Base-by-base conservation (phyloP, 2,888 invertebrate genomes). In the Reticulitermes lucifugus region DNA sequence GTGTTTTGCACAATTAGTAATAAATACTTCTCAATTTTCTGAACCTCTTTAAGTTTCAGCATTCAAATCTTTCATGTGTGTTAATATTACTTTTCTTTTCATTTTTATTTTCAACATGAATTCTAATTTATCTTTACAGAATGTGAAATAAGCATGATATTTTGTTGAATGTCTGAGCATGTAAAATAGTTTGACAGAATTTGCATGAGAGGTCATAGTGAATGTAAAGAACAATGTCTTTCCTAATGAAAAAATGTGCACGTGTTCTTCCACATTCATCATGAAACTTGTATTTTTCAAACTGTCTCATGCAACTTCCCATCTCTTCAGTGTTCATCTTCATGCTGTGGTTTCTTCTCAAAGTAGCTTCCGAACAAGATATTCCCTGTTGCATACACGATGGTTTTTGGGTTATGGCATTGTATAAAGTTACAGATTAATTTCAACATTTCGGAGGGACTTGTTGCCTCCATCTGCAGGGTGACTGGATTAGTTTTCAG, bases 181-280 rank as follows among this genome's bases (percentile, higher is more conserved):
- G 81, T 43, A 7, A 12, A 35, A 46, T 43, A 70, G 10, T 77
- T 1, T 43, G 25, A 81, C 10, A 35, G 81, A 81, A 70, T 70
- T 81, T 81, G 81, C 81, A 81, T 81, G 81, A 81, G 81, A 81
- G n/a, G 46, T 18, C 18, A 65, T 65, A 10, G 25, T 65, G 77
- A 77, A 51, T 77, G 77, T 46, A 46, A 73, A 73, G 6, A 73
- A 21, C 22, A 43, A 75, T 77, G 22, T 77, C 77, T 73, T 41
- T 77, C 25, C n/a, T 46, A 18, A 41, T 77, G 12, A 12, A 46
- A 77, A 77, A 51, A 55, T 55, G 4, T 46, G 77, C 51, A 51
- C 46, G 77, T 77, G 77, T 35, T 41, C 10, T 43, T 41, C 51
- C 77, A 77, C 46, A 77, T 77, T 77, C 46, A 77, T n/a, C 35